phyloP scores from a whole-genome alignment of 2,797 vertebrate genomes.

The Acanthurus tractus region DNA sequence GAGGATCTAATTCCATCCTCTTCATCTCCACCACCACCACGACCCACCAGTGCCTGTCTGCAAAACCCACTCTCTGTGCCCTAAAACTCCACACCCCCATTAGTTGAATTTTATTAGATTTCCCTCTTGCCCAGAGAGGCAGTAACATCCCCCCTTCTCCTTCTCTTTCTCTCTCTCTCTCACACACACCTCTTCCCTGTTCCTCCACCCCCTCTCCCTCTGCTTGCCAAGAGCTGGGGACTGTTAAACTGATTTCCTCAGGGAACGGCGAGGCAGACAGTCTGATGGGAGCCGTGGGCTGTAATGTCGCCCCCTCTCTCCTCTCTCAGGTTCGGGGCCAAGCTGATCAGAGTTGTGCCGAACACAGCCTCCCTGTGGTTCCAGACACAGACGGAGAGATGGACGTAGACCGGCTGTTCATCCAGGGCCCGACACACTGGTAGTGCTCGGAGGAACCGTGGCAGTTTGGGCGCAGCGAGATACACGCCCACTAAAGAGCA shows the following conservation, averaged over 20 bases:
- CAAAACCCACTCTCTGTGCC: slow-evolving; percentile 75
- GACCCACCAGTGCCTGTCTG: slow-evolving; percentile 73
- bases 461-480: slow-evolving; percentile 67
- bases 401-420: slow-evolving; percentile 66
- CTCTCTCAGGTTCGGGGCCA: slow-evolving; percentile 63
- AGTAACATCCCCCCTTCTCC: slow-evolving; percentile 69
- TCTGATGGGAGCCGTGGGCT: slow-evolving; percentile 80
- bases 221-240: slow-evolving; percentile 84
- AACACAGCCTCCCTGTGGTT: slow-evolving; percentile 65
- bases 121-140: slow-evolving; percentile 83
- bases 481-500: slow-evolving; percentile 70
- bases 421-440: slow-evolving; percentile 63
- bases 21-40: slow-evolving; percentile 77
- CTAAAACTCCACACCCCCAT: slow-evolving; percentile 83
- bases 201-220: slow-evolving; percentile 65
- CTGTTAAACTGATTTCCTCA: slow-evolving; percentile 90
- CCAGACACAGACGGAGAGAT: slow-evolving; percentile 64
- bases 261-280: slow-evolving; percentile 83
- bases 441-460: slow-evolving; percentile 64
- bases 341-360: slow-evolving; percentile 53
- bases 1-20: slow-evolving; percentile 82
- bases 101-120: slow-evolving; percentile 87
- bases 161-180: slow-evolving; percentile 12
- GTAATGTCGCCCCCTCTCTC: slow-evolving; percentile 71
- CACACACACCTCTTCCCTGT: slow-evolving; percentile 63